A percentile compares a stretch with the other conserved stretches of the same genome.
These are phyloP conservation scores for Teleogryllus occipitalis DNA, from an alignment of 1,140 invertebrate genomes.

Conservation along the genomic window DNA sequence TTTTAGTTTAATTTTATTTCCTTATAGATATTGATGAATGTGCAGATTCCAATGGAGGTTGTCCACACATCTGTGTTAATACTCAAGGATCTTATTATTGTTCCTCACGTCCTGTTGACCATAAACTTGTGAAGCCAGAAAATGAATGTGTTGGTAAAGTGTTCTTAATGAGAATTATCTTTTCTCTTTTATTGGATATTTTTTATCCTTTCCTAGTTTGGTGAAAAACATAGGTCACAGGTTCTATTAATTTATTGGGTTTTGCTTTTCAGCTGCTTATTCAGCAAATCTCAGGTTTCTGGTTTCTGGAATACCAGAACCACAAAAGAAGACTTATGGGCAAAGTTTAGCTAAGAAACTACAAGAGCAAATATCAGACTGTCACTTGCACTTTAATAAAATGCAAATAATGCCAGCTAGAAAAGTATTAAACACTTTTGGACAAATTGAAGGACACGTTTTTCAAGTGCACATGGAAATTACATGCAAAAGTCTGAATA, in stretches of 20 bases:
- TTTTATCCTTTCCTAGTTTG: no score
- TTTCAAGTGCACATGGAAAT: neutral
- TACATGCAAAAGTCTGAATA: neutral
- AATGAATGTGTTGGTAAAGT: neutral
- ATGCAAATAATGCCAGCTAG: neutral
- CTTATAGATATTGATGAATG: conserved; percentile 51
- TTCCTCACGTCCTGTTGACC: conserved; percentile 26
- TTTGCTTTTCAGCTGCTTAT: neutral
- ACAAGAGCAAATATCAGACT: neutral
- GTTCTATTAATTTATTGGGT: neutral
- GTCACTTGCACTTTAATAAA: neutral
- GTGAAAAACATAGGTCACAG: no score
- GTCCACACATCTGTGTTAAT: conserved; percentile 41
- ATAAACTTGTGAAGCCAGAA: neutral
- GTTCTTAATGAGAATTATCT: neutral
- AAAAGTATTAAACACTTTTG: neutral
- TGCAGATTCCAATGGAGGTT: conserved; percentile 23
- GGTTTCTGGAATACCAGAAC: neutral
- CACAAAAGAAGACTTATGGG: neutral
- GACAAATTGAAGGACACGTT: neutral
- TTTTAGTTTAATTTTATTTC: neutral
- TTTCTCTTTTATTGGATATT: neutral
- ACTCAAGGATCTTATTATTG: conserved; percentile 48
- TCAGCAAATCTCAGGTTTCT: neutral
- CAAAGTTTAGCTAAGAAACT: neutral